These are phyloP conservation scores for Cloeon dipterum DNA, from an alignment of 2,888 invertebrate genomes.

Conservation along the genomic window DNA sequence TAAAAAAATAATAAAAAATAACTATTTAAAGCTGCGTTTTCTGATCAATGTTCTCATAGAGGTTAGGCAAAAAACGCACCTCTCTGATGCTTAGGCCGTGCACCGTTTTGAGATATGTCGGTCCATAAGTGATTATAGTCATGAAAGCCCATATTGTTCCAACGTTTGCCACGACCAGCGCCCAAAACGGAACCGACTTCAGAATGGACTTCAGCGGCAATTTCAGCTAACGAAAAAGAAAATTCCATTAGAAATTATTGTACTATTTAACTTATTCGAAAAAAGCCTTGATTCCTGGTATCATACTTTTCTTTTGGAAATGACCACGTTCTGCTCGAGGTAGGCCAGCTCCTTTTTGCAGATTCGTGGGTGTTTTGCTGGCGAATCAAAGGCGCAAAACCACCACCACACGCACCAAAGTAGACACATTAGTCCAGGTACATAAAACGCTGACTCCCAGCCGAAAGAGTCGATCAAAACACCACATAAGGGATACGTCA, in stretches of 20 bases:
- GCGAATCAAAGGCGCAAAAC: conserved; percentile 35
- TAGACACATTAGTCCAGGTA: conserved; percentile 32
- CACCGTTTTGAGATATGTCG: conserved; percentile 3
- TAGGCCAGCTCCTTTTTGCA: conserved; percentile 28
- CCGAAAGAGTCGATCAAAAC: conserved; percentile 24
- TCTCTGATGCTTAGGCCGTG: conserved; percentile 3
- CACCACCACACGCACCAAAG: conserved; percentile 43
- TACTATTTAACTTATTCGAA: no score
- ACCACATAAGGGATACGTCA: conserved; percentile 17
- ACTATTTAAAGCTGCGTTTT: no score
- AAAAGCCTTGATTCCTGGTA: no score
- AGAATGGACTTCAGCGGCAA: background rate
- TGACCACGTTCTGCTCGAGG: no score
- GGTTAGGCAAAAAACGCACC: no score
- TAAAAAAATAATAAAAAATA: no score
- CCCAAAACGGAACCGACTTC: conserved; percentile 8
- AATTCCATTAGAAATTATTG: no score
- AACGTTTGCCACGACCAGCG: conserved; percentile 3
- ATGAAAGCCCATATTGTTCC: conserved; percentile 3
- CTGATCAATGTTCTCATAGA: no score
- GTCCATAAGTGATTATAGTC: conserved; percentile 3
- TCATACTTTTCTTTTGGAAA: no score
- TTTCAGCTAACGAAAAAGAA: conserved; percentile 1
- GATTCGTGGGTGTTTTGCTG: conserved; percentile 39
- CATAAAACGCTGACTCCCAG: conserved; percentile 50